Percentiles rank a stretch among this genome's conserved stretches.
Conservation (phyloP, 2,888 invertebrate species). For the Steinernema scapterisci region DNA sequence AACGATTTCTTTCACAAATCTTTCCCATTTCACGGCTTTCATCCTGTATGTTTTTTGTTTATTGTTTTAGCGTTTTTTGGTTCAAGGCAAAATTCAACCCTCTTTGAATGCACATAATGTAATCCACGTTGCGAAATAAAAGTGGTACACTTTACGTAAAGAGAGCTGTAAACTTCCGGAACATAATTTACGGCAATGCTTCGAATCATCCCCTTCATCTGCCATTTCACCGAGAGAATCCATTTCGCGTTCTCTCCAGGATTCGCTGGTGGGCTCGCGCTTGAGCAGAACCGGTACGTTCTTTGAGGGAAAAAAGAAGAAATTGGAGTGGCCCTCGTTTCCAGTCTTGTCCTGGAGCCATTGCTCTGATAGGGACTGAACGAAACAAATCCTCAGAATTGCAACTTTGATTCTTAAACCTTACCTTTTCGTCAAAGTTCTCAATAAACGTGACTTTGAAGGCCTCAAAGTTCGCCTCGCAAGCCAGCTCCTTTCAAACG, state of each 20-base stretch:
- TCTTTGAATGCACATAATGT: no score
- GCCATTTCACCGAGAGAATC: constrained; percentile 96
- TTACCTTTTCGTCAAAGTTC: constrained; percentile 73
- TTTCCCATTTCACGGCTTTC: no score
- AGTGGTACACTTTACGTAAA: no score
- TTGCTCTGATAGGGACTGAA: constrained; percentile 51
- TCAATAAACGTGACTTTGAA: constrained; percentile 92
- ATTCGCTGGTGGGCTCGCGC: constrained; percentile 44
- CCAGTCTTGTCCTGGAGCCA: constrained; percentile 50
- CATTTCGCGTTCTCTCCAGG: constrained; percentile 78
- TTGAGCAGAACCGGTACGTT: constrained; percentile 86
- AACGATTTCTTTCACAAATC: no score
- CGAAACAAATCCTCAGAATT: constrained; percentile 67
- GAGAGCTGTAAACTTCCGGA: no score
- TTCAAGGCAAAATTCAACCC: no score
- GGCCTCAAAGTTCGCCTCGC: constrained; percentile 80
- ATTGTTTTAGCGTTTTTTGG: no score
- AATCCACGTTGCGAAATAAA: no score
- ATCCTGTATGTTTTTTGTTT: no score
- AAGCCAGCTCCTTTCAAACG: constrained; percentile 76
- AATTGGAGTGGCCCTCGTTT: constrained; percentile 68
- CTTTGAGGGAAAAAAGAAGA: constrained; percentile 95
- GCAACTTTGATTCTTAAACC: not conserved
- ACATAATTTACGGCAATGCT: no score
- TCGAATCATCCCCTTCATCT: constrained; percentile 89